Base-by-base conservation (phyloP, 2,797 vertebrate species). In the Rhinichthys osculus region DNA sequence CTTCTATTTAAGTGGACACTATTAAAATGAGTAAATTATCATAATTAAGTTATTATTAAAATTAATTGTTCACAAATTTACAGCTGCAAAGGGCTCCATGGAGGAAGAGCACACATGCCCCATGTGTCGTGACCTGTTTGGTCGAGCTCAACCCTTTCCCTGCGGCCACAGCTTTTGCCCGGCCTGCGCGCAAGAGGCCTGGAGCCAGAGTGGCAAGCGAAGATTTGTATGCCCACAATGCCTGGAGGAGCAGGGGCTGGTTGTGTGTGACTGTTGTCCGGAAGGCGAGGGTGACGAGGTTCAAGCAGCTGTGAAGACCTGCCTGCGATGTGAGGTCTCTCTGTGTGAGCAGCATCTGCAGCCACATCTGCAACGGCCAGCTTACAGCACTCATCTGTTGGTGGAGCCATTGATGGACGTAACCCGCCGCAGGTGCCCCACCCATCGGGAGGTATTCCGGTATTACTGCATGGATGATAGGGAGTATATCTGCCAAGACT, bases 91-190 rank as follows among this genome's bases (percentile, higher is more conserved):
- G 93, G 90, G 88, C 0, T 93, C 92, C 44, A 19, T 91, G 84
- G 93, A 95, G n/a, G 93, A 92, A 44, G 93, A 93, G 83, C 86
- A 92, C 76, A 94, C 93, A 66, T 95, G 95, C 72, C 91, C 94
- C 0, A 91, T 94, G 85, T 95, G 94, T 79, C 91, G 92, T 27
- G 95, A 95, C 86, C 83, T 76, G 73, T 95, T 94, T 89, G 89
- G 83, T 87, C 88, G 91, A 59, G 76, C 89, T 70, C 91, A 89
- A 66, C 94, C 93, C 0, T 92, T 95, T 70, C 95, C 94, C 62
- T 96, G 95, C 0, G 94, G 94, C 17, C 95, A 95, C 91, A 93
- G 91, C 92, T 91, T 95, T 87, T 95, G 95, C 80, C 91, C 92
- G 0, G 71, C 87, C 62, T 95, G 95, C 83, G 90, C 93, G 27